A percentile compares a stretch with the other conserved stretches of the same genome.
Evolutionary conservation across 2,113 vertebrate species (phyloP).

Genomic region (Catharus fuscescens): DNA sequence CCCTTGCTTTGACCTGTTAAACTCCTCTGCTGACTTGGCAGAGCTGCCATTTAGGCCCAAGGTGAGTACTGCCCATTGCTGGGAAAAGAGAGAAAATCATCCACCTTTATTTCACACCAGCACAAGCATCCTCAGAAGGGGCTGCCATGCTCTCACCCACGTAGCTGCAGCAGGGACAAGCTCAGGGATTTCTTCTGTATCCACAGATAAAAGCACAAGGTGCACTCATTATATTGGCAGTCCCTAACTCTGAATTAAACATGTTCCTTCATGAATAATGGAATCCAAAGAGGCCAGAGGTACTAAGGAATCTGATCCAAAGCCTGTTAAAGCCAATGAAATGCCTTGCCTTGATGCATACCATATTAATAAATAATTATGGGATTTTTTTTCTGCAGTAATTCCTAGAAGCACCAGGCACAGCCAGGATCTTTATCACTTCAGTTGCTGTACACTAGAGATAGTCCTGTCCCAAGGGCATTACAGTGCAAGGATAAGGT

Average conservation of each 20-base stretch:
- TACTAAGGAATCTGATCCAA: constrained; percentile 21
- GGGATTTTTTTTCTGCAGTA: neutral
- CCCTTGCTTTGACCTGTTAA: neutral
- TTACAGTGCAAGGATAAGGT: neutral
- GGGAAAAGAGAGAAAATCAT: neutral
- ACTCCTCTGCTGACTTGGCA: neutral
- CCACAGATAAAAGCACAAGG: neutral
- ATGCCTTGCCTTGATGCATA: constrained; percentile 3
- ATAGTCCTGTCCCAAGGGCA: neutral
- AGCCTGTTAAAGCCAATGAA: constrained; percentile 33
- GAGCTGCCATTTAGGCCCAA: neutral
- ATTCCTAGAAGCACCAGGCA: neutral
- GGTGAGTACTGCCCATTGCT: neutral
- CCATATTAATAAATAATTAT: constrained; percentile 46
- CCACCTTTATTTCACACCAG: neutral
- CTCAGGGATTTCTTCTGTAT: neutral
- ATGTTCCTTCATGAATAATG: constrained; percentile 43
- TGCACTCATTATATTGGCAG: neutral
- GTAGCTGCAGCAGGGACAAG: neutral
- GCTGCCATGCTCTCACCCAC: rapidly evolving
- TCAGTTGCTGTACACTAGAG: neutral
- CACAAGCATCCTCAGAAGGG: rapidly evolving
- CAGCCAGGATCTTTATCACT: constrained; percentile 8
- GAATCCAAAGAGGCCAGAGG: constrained; percentile 1
- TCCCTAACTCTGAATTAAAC: constrained; percentile 48